Evolutionary conservation across 2,888 invertebrate species (phyloP).

Genomic region (Mesopsocus fuscifrons): DNA sequence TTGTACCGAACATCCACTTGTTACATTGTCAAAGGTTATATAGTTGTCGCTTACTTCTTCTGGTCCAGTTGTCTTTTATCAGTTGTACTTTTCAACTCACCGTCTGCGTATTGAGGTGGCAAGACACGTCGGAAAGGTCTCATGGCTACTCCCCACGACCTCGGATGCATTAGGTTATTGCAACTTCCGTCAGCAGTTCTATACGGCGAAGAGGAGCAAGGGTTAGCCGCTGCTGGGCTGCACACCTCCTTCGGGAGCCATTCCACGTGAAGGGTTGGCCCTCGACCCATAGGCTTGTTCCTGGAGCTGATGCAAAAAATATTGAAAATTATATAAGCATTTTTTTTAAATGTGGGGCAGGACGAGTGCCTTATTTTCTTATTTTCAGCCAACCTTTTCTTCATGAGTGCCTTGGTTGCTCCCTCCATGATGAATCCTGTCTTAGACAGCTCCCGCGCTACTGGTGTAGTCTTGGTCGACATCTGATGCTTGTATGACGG

Average conservation of each 20-base stretch:
- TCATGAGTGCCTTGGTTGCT: constrained; percentile 37
- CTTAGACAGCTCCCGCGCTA: constrained; percentile 40
- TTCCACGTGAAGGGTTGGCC: constrained; percentile 21
- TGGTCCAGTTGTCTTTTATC: too few relatives aligned
- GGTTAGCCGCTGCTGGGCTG: constrained; percentile 24
- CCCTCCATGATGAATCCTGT: constrained; percentile 47
- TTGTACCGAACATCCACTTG: neutral
- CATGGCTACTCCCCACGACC: constrained; percentile 49
- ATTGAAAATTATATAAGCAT: too few relatives aligned
- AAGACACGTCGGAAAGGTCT: constrained; percentile 56
- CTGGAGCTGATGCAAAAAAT: too few relatives aligned
- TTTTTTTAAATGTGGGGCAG: too few relatives aligned
- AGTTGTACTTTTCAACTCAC: constrained; percentile 32
- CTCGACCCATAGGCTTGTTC: constrained; percentile 10
- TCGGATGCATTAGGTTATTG: constrained; percentile 45
- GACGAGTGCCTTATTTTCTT: too few relatives aligned
- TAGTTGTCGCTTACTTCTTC: too few relatives aligned
- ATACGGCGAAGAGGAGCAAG: constrained; percentile 29
- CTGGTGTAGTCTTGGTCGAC: constrained; percentile 40
- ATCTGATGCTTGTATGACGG: constrained; percentile 38
- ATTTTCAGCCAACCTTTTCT: too few relatives aligned
- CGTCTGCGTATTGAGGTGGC: constrained; percentile 57
- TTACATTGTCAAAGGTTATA: neutral
- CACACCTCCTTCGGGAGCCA: constrained; percentile 18
- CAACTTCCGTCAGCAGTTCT: constrained; percentile 54